These are phyloP conservation scores for Florisuga fusca DNA, from an alignment of 2,797 vertebrate species.

Conservation along the genomic window DNA sequence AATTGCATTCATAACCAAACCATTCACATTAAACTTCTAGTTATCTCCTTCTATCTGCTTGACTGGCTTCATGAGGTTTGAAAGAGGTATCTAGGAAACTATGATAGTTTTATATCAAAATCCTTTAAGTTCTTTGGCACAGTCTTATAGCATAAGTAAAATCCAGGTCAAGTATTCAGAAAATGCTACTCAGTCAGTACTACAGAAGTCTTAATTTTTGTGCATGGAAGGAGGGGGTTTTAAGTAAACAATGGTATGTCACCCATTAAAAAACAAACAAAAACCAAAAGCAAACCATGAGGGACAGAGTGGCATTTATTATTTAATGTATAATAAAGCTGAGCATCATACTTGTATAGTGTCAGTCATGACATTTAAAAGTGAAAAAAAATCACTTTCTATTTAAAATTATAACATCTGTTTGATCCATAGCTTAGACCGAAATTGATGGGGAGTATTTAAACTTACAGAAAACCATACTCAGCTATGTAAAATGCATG, in stretches of 20 bases:
- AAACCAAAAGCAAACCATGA: accelerated
- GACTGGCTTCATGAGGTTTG: background rate
- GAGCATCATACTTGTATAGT: background rate
- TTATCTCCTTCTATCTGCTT: conserved; percentile 17
- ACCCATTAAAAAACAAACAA: background rate
- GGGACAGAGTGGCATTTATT: background rate
- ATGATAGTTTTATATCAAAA: background rate
- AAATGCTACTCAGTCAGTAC: background rate
- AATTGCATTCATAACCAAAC: background rate
- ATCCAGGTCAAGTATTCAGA: background rate
- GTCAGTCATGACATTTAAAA: background rate
- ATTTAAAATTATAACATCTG: background rate
- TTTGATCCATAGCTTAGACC: background rate
- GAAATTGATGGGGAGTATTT: background rate
- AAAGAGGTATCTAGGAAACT: background rate
- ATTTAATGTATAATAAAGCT: background rate
- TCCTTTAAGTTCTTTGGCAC: background rate
- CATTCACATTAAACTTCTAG: conserved; percentile 14
- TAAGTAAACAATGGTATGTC: background rate
- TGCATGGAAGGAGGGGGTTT: accelerated
- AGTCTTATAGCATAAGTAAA: background rate
- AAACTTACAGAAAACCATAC: background rate
- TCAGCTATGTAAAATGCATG: background rate
- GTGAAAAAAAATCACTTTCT: background rate
- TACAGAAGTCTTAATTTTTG: background rate